A percentile compares a stretch with the other conserved stretches of the same genome.
These are phyloP conservation scores for Pterocles orientalis DNA, from an alignment of 2,113 vertebrate genomes.

Conservation along the genomic window DNA sequence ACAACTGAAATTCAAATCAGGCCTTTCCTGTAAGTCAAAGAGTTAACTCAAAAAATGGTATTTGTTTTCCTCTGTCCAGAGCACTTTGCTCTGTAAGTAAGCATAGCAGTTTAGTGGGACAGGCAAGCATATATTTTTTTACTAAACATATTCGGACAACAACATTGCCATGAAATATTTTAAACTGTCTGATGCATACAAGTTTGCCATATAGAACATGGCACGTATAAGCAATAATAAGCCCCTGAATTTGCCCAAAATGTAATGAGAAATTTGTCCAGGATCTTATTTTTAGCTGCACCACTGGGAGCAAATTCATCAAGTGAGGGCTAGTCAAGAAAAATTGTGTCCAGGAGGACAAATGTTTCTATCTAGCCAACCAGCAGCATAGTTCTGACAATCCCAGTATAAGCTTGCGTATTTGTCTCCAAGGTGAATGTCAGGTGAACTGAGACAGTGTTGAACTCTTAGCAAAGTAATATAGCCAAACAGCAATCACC, in stretches of 20 bases:
- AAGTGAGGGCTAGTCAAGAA: neutral
- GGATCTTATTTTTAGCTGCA: conserved; percentile 6
- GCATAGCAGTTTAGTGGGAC: neutral
- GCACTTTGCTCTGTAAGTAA: neutral
- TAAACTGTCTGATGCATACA: neutral
- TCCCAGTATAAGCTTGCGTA: neutral
- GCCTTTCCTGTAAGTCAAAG: neutral
- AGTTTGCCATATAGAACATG: neutral
- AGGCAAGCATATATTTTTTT: neutral
- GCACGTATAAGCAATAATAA: neutral
- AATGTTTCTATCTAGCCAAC: neutral
- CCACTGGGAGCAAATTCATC: neutral
- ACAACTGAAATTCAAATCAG: neutral
- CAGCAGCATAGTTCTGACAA: neutral
- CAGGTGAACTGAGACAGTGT: neutral
- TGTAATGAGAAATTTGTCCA: neutral
- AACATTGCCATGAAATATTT: neutral
- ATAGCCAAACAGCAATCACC: neutral
- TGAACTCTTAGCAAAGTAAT: neutral
- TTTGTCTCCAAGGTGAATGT: neutral
- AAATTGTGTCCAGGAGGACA: neutral
- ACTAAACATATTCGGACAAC: neutral
- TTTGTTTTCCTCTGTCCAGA: neutral
- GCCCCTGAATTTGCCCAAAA: neutral
- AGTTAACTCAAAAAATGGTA: neutral